Evolutionary conservation across 1,140 invertebrate genomes (phyloP).

Genomic region (Ceratina japonica): DNA sequence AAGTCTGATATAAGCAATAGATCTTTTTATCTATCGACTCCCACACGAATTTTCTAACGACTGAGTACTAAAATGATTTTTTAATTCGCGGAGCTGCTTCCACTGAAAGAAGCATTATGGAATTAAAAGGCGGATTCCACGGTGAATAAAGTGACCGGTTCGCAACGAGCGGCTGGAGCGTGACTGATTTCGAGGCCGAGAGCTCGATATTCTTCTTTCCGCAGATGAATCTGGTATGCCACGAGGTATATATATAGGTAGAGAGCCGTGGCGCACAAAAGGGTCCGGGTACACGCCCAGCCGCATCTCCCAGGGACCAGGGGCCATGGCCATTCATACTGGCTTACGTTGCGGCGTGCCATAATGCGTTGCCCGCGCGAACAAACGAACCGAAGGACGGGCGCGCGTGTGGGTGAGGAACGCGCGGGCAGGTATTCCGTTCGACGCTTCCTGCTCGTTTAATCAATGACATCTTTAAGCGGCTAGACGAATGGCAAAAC

Average conservation of each 20-base stretch:
- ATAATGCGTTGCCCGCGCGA: conserved; percentile 56
- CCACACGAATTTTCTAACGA: too few species aligned
- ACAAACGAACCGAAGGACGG: neutral
- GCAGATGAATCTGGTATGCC: conserved; percentile 53
- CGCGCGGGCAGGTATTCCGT: conserved; percentile 57
- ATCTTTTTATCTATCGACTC: too few species aligned
- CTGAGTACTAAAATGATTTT: too few species aligned
- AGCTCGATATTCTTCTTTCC: conserved; percentile 18
- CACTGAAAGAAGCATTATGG: neutral
- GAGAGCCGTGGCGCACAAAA: conserved; percentile 44
- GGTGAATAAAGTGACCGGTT: neutral
- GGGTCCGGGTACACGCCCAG: conserved; percentile 58
- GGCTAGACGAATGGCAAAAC: conserved; percentile 53
- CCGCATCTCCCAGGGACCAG: conserved; percentile 56
- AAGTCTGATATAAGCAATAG: too few species aligned
- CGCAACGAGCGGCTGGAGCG: conserved; percentile 9
- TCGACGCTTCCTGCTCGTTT: conserved; percentile 66
- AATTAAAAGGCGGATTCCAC: neutral
- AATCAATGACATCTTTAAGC: conserved; percentile 70
- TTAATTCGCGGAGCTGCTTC: too few species aligned
- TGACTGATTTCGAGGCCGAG: conserved; percentile 36
- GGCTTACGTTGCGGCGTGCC: conserved; percentile 20
- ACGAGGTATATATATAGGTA: conserved; percentile 30
- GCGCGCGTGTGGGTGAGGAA: conserved; percentile 58
- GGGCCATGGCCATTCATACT: conserved; percentile 59